A percentile compares a stretch with the other conserved stretches of the same genome.
Evolutionary conservation across 2,888 invertebrate genomes (phyloP).

Genomic region (Dermolepida albohirtum): DNA sequence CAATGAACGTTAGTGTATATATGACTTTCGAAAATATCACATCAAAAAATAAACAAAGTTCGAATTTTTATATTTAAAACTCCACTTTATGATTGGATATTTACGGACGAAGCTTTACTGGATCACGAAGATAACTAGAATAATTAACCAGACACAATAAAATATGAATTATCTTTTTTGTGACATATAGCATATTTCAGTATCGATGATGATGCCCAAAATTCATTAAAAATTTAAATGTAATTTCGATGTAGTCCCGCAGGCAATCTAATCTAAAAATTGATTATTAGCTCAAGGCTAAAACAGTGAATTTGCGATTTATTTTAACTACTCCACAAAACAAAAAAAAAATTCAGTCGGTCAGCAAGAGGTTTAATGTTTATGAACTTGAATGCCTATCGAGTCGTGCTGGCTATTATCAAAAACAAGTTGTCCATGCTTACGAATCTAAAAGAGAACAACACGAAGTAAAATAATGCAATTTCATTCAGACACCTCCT

Average conservation of each 20-base stretch:
- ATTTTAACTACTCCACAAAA: conserved; percentile 4
- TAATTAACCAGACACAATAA: too few relatives aligned
- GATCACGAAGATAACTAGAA: too few relatives aligned
- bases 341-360: conserved; percentile 4
- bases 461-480: conserved; percentile 11
- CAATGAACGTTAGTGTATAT: too few relatives aligned
- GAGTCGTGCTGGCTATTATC: too few relatives aligned
- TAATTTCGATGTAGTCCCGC: background rate
- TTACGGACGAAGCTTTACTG: too few relatives aligned
- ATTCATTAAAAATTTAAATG: background rate
- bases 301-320: conserved; percentile 7
- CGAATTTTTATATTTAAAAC: too few relatives aligned
- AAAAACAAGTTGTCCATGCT: background rate
- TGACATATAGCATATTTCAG: too few relatives aligned
- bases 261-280: background rate
- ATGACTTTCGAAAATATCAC: too few relatives aligned
- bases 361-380: conserved; percentile 3
- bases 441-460: conserved; percentile 2
- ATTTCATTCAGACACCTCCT: conserved; percentile 19
- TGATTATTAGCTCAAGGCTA: conserved; percentile 21
- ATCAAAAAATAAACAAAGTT: too few relatives aligned
- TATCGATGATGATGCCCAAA: too few relatives aligned
- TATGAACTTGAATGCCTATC: conserved; percentile 6
- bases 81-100: too few relatives aligned
- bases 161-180: too few relatives aligned